Evolutionary conservation across 2,797 vertebrate species (phyloP).

Genomic region (Hydrocynus forskahlii): DNA sequence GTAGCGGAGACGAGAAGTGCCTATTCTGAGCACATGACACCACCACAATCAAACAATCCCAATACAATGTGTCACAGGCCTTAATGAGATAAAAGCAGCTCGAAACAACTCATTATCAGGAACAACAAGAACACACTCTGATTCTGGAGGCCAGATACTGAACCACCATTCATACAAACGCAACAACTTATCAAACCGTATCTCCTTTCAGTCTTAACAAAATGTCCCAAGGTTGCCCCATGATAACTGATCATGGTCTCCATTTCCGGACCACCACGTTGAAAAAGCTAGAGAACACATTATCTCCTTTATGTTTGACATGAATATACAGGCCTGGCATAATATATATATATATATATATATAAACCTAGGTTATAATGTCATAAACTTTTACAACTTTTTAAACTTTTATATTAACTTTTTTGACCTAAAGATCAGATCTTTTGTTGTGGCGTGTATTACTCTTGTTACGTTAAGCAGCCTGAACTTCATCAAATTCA

Average conservation of each 20-base stretch:
- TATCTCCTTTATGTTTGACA: neutral
- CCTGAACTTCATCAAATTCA: no score
- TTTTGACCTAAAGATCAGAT: no score
- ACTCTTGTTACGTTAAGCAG: no score
- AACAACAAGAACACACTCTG: neutral
- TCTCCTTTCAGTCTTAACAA: neutral
- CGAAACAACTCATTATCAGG: neutral
- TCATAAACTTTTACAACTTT: no score
- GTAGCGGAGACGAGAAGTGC: neutral
- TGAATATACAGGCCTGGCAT: neutral
- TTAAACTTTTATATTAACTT: no score
- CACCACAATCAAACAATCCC: neutral
- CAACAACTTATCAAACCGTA: neutral
- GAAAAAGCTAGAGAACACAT: conserved; percentile 50
- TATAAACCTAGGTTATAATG: no score
- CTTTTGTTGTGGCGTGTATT: no score
- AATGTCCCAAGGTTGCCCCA: neutral
- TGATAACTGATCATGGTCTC: conserved; percentile 25
- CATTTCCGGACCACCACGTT: neutral
- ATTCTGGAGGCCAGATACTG: neutral
- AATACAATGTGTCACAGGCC: neutral
- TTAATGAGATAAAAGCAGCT: neutral
- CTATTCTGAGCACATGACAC: neutral
- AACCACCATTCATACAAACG: neutral
- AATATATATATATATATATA: no score